Evolutionary conservation across 2,797 vertebrate genomes (phyloP), one percentile per base, ranked within the genome.

Genomic region (Neopelma chrysocephalum): DNA sequence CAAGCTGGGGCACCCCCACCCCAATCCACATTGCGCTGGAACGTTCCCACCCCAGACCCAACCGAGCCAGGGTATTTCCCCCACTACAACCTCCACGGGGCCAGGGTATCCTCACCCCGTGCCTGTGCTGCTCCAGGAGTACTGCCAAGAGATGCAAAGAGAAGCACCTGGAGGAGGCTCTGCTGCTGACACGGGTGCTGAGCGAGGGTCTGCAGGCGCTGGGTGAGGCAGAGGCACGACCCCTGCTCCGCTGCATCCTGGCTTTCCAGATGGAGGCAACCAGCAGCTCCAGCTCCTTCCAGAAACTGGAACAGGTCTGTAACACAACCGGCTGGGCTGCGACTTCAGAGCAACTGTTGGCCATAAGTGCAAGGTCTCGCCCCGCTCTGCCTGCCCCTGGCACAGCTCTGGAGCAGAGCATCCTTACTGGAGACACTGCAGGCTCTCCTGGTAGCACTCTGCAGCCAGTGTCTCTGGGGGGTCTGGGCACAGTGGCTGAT

Each of bases 221-320:
- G 42, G 90, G 96, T 10, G 95, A 96, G 32, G 88, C 66, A 0
- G 93, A 96, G 14, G 86, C 98, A n/a, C 97, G 81, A 42, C 97
- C 98, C 3, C 96, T 99, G 5, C 96, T 98, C 75, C 96, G 95
- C 62, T 98, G 98, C 12, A 72, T 99, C 43, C 75, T 99, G 81
- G 96, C 97, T 85, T 96, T 98, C 92, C 99, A 99, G 93, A 86
- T 98, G 89, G 98, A 98, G 87, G 97, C 97, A 53, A 96, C 95
- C 25, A 62, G 84, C 96, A 98, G 98, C 95, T 98, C 98, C 92
- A 98, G 97, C 50, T 97, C 98, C 65, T 99, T 98, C 94, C 98
- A 98, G 40, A 99, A 98, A 89, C 97, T 99, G 83, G 98, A 99
- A 94, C 98, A 98, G 98, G 99, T 99, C 58, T 36, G 92, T 87